phyloP scores from a whole-genome alignment of 2,797 vertebrate genomes.

The Apodemus agrarius region DNA sequence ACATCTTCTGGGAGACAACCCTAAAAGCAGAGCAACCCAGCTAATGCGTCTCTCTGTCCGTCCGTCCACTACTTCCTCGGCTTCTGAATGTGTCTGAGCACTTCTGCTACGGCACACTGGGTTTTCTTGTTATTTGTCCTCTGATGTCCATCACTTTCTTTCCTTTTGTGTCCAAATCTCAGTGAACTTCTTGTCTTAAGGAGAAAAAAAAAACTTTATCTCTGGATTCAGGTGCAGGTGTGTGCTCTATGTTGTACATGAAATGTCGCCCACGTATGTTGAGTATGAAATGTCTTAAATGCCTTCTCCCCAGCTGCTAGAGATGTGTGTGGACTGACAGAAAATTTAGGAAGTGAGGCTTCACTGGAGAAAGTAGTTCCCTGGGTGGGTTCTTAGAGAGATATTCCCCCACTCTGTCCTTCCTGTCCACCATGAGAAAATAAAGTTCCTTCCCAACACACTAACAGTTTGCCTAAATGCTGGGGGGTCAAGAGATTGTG shows the following conservation, averaged over 20 bases:
- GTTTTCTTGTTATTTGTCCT: neutral
- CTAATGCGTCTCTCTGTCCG: slow-evolving; percentile 31
- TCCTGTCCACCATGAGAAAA: neutral
- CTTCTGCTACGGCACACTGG: neutral
- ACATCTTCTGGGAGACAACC: neutral
- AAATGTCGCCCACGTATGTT: neutral
- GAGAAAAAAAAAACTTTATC: neutral
- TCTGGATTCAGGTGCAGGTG: neutral
- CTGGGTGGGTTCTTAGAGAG: neutral
- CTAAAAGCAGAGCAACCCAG: slow-evolving; percentile 43
- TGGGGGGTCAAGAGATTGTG: neutral
- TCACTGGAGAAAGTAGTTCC: neutral
- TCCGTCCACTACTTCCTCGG: neutral
- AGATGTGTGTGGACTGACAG: neutral
- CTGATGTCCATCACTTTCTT: neutral
- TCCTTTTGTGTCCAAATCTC: neutral
- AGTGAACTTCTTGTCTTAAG: neutral
- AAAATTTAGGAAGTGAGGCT: neutral
- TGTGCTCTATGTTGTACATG: neutral
- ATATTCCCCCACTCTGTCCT: neutral
- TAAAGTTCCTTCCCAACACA: rapidly evolving
- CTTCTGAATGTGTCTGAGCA: neutral
- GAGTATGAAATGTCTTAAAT: neutral
- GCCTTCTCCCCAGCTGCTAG: neutral
- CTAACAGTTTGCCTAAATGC: neutral